Percentiles rank a stretch among this genome's conserved stretches.
These are phyloP conservation scores for Drosophila quasianomalipes DNA, from an alignment of 2,888 invertebrate species.

Conservation along the genomic window DNA sequence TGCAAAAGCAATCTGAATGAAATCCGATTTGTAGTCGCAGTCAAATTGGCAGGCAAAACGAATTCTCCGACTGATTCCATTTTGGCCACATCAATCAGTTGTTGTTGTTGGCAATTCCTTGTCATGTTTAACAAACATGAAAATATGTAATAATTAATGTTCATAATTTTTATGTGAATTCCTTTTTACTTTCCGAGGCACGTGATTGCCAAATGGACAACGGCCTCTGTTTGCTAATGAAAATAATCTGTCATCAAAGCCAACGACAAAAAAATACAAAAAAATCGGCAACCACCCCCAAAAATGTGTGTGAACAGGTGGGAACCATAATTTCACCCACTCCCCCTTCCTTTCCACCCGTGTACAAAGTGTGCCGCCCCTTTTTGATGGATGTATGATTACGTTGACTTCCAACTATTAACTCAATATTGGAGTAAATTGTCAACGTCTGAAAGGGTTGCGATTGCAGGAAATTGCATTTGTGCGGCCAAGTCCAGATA, in stretches of 20 bases:
- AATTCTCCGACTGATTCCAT: constrained; percentile 58
- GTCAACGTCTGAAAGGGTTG: constrained; percentile 61
- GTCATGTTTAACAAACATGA: constrained; percentile 72
- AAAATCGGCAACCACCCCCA: constrained; percentile 27
- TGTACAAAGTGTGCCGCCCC: constrained; percentile 13
- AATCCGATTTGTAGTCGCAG: constrained; percentile 70
- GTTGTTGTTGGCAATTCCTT: constrained; percentile 18
- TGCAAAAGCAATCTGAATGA: constrained; percentile 64
- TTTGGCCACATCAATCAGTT: constrained; percentile 63
- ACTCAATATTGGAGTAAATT: constrained; percentile 76
- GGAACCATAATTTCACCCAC: constrained; percentile 27
- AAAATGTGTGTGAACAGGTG: constrained; percentile 69
- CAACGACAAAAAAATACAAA: constrained; percentile 13
- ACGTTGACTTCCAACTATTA: constrained; percentile 79
- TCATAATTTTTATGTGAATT: constrained; percentile 47
- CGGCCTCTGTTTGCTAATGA: constrained; percentile 71
- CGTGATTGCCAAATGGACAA: constrained; percentile 57
- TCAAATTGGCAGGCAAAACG: constrained; percentile 66
- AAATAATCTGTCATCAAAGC: constrained; percentile 84
- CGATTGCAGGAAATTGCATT: constrained; percentile 81
- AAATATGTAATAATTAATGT: constrained; percentile 78
- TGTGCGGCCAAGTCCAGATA: constrained; percentile 77
- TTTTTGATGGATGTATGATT: constrained; percentile 32
- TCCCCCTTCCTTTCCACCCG: neutral
- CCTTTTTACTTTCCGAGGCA: constrained; percentile 8